phyloP scores from a whole-genome alignment of 2,888 invertebrate species.

The Herminia tarsipennalis region DNA sequence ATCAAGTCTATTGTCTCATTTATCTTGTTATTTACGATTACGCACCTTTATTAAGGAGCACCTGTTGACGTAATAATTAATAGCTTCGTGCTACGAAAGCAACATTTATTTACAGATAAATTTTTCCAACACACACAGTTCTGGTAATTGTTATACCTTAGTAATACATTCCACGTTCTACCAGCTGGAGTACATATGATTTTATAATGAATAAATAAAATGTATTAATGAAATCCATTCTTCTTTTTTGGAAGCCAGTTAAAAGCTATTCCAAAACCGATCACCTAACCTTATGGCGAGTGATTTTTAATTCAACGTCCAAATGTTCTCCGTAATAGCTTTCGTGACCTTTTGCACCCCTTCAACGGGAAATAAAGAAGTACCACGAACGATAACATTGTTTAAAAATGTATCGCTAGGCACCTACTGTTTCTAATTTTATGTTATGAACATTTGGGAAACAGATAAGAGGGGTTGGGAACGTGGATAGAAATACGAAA shows the following conservation, averaged over 20 bases:
- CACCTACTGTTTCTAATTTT: too few species aligned
- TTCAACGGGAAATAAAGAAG: conserved; percentile 1
- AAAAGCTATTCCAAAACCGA: too few species aligned
- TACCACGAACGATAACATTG: neutral
- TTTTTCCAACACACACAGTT: too few species aligned
- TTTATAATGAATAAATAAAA: too few species aligned
- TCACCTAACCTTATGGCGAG: conserved; percentile 9
- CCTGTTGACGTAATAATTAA: conserved; percentile 3
- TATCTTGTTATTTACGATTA: conserved; percentile 15
- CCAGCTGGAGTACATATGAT: too few species aligned
- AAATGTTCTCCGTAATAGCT: conserved; percentile 47
- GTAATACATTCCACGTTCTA: too few species aligned
- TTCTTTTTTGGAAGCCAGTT: too few species aligned
- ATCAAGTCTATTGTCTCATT: conserved; percentile 13
- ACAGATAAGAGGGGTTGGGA: too few species aligned
- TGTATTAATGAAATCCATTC: too few species aligned
- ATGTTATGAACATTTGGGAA: too few species aligned
- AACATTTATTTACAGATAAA: neutral
- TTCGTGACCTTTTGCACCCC: conserved; percentile 51
- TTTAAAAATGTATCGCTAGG: conserved; percentile 6
- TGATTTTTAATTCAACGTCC: conserved; percentile 50
- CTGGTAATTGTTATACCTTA: too few species aligned
- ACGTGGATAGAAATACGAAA: too few species aligned
- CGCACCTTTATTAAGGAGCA: conserved; percentile 4
- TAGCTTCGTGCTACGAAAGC: neutral